A percentile compares a stretch with the other conserved stretches of the same genome.
phyloP scores from a whole-genome alignment of 2,888 invertebrate genomes.

The Sinhomidia bicolor region DNA sequence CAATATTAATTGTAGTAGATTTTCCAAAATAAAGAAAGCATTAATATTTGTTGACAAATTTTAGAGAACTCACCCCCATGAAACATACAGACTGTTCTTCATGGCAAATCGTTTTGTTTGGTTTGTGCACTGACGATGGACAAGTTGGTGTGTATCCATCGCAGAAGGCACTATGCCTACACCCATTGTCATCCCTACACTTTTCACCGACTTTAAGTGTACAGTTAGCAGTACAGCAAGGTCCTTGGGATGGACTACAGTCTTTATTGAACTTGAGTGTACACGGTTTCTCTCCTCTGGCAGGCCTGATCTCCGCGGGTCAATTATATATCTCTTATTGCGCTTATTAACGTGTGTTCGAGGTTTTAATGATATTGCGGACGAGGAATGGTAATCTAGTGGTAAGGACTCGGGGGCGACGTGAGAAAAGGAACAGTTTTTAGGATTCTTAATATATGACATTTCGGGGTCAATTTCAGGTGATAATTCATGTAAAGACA shows the following conservation, averaged over 20 bases:
- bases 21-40: background rate
- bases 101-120: constrained; percentile 97
- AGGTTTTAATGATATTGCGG: constrained; percentile 83
- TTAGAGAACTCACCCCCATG: constrained; percentile 89
- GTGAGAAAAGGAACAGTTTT: constrained; percentile 36
- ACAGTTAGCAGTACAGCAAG: constrained; percentile 96
- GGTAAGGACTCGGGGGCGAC: background rate
- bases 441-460: background rate
- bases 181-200: constrained; percentile 96
- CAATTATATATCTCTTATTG: constrained; percentile 84
- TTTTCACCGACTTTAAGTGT: constrained; percentile 92
- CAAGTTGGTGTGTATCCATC: constrained; percentile 94
- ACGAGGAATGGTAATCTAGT: constrained; percentile 32
- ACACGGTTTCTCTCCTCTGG: constrained; percentile 81
- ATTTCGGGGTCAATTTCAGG: constrained; percentile 16
- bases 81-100: constrained; percentile 97
- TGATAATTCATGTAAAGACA: constrained; percentile 80
- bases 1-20: background rate
- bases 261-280: constrained; percentile 89
- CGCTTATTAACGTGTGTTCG: constrained; percentile 60
- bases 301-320: constrained; percentile 91
- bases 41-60: background rate
- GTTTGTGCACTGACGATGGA: constrained; percentile 95
- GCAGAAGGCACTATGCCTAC: constrained; percentile 95
- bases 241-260: constrained; percentile 94